Conservation (phyloP, 1,140 invertebrate species). For the Argopecten irradians region DNA sequence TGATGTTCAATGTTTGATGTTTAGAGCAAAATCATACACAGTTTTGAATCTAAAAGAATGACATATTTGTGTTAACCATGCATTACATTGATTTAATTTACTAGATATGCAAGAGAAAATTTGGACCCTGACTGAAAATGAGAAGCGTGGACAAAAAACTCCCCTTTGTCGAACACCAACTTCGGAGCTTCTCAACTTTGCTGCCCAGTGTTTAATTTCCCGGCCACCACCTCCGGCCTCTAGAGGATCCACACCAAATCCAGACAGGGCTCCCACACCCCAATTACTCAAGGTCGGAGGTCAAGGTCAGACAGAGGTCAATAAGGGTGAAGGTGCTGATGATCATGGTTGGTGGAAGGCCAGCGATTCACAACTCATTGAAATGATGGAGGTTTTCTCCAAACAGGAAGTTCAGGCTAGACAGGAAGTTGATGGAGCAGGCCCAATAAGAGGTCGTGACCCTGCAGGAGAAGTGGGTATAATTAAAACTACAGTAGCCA, state of each 20-base stretch:
- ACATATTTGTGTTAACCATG: conserved; percentile 32
- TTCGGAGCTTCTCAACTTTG: conserved; percentile 67
- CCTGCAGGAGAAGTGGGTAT: not conserved
- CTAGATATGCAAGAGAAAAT: conserved; percentile 48
- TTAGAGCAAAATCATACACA: no score
- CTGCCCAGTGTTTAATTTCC: conserved; percentile 59
- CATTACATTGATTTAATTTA: not conserved
- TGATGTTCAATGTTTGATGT: no score
- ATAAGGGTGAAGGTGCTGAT: not conserved
- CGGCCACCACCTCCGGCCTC: conserved; percentile 46
- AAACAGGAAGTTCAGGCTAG: not conserved
- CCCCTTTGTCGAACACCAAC: conserved; percentile 70
- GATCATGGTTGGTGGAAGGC: conserved; percentile 49
- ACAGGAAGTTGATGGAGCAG: conserved; percentile 8
- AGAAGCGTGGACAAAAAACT: conserved; percentile 63
- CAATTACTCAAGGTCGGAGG: not conserved
- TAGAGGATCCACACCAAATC: conserved; percentile 30
- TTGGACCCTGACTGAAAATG: conserved; percentile 61
- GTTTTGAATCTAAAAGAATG: no score
- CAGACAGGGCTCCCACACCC: not conserved
- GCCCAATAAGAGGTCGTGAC: not conserved
- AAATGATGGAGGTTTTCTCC: not conserved
- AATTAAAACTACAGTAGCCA: not conserved
- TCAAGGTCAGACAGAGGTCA: conserved; percentile 24
- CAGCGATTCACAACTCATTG: not conserved